Base-by-base conservation (phyloP, 1,140 invertebrate genomes). In the Caerostris extrusa region DNA sequence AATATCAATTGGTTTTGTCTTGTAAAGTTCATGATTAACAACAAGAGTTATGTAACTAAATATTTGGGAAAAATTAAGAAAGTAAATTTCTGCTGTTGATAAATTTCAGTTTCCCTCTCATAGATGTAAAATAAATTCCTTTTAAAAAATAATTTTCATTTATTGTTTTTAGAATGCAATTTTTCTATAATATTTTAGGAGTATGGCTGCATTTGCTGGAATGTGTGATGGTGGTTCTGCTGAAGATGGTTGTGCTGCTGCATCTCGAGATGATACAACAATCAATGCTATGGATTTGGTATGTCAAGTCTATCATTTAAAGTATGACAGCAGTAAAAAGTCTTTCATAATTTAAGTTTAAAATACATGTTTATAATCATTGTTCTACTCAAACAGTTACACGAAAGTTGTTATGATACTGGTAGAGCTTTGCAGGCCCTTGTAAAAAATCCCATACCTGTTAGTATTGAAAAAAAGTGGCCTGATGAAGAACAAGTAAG, bases 211-310 rank as follows among this genome's bases (percentile, higher is more conserved):
- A 85, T 99, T 99, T 97, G 98, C 98, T 95, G 98, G 98, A 95
- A 99, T 99, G 98, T 99, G 99, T 97, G 98, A 99, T 97, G 98
- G 99, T 92, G 99, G 98, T 95, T 98, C 98, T 94, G 98, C 98
- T 14, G 98, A 99, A 96, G 99, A 99, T 96, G 98, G 99, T 95
- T 99, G 98, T 97, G 97, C 98, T 95, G 98, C 99, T 94, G 99
- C 99, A 95, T 98, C 98, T 95, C 97, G 98, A 96, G 99, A 99
- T 97, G 98, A 99, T 96, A 99, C 99, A 87, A 99, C 99, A 95
- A 99, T 99, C 95, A 99, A 99, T 97, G 99, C 99, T 95, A 97
- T 99, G 95, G 98, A 99, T 96, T 98, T 98, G 95, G 97, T 98
- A 96, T 14, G 14, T 71, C 82, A 10, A 57, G 89, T 61, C n/a